These are phyloP conservation scores for Cettia cetti DNA, from an alignment of 2,113 vertebrate genomes.

Conservation along the genomic window DNA sequence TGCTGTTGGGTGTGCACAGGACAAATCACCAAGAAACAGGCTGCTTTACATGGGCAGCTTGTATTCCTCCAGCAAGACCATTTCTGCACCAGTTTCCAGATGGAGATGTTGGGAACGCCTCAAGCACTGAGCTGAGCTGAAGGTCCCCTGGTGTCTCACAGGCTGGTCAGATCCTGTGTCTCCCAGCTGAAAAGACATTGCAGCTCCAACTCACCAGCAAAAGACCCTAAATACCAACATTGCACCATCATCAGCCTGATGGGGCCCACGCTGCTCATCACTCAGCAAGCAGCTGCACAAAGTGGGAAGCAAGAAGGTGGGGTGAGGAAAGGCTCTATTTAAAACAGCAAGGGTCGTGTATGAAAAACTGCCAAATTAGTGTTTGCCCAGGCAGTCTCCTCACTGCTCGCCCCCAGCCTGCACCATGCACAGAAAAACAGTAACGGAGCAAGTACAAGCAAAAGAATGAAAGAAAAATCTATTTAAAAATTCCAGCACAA, in stretches of 20 bases:
- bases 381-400: not conserved
- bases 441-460: not conserved
- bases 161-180: not conserved
- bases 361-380: not conserved
- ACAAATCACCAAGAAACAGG: not conserved
- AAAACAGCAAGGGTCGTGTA: not conserved
- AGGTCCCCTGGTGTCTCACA: not conserved
- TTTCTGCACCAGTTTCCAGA: not conserved
- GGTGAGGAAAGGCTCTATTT: not conserved
- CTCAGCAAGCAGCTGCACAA: not conserved
- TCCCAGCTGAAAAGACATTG: not conserved
- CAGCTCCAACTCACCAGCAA: not conserved
- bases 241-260: not conserved
- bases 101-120: not conserved
- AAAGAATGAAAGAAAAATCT: not conserved
- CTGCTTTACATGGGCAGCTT: accelerated
- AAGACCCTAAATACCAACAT: not conserved
- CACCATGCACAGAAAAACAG: not conserved
- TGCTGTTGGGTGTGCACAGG: accelerated
- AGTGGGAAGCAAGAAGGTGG: not conserved
- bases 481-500: not conserved
- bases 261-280: not conserved
- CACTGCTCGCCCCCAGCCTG: not conserved
- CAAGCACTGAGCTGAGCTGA: accelerated
- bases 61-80: not conserved